Evolutionary conservation across 2,113 vertebrate species (phyloP), one percentile per base, ranked within the genome.

Genomic region (Pterocles orientalis): DNA sequence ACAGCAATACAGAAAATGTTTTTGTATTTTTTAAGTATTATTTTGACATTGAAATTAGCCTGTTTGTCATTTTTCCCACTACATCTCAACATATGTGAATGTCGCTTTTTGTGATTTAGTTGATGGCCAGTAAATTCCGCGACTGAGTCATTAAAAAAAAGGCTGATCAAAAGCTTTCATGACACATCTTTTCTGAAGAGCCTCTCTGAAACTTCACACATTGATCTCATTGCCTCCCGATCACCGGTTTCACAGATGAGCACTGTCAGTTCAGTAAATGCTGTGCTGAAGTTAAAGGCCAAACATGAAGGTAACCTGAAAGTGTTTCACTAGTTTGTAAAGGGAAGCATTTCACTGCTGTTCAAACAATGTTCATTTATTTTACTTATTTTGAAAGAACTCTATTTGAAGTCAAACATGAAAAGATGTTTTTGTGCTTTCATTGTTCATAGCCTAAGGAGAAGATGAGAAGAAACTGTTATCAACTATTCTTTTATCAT

Each of bases 381-480:
- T 92, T 86, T 66, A 77, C 39, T 77, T 81, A 82, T 88, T 95
- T 84, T 73, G 45, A 70, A 93, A 91, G 72, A 62, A 85, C 82
- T 65, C 66, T 82, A 34, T 84, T 64, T 94, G 78, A 91, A 95
- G 70, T 76, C 66, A 85, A 80, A 84, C 64, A 82, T 47, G 51
- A 94, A 94, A 92, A 94, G 73, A 50, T 26, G 6, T 80, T 93
- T 95, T 86, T 58, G 62, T 20, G 76, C 62, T 85, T 94, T 86
- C 79, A 76, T 24, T 88, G 82, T 76, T 94, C 41, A 36, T 23
- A 70, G 86, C 41, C 85, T 61, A 85, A 66, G 70, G 51, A 78
- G 57, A 90, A 65, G 87, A 91, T 39, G 48, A 91, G 61, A 89
- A 87, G 70, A 90, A 94, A 95, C 90, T 4, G 18, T 83, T 88